A percentile compares a stretch with the other conserved stretches of the same genome.
phyloP scores from a whole-genome alignment of 2,888 invertebrate genomes.

The Caenorhabditis macrosperma region DNA sequence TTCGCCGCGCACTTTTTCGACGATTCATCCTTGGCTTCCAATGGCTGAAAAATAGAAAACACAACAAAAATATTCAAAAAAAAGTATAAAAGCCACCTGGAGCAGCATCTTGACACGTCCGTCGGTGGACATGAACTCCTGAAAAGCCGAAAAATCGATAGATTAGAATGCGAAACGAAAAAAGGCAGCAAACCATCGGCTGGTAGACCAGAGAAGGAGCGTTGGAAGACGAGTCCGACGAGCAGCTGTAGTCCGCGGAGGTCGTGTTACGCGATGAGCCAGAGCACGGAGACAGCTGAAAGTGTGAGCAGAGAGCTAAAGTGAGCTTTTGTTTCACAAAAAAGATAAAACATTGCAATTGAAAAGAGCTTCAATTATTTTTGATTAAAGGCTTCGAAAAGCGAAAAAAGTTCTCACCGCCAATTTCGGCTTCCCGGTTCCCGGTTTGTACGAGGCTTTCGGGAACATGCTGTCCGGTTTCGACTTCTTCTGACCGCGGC shows the following conservation, averaged over 20 bases:
- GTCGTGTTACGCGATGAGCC: background rate
- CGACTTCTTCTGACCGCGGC: constrained; percentile 20
- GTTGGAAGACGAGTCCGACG: background rate
- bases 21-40: background rate
- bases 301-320: too few relatives aligned
- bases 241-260: background rate
- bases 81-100: background rate
- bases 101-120: constrained; percentile 31
- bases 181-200: background rate
- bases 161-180: background rate
- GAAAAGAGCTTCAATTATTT: too few relatives aligned
- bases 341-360: too few relatives aligned
- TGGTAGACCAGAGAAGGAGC: background rate
- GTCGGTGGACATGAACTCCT: constrained; percentile 38
- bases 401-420: constrained; percentile 3
- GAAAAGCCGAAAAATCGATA: background rate
- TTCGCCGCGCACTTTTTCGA: constrained; percentile 12
- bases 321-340: too few relatives aligned
- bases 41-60: constrained; percentile 8
- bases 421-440: background rate
- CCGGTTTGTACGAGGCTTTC: constrained; percentile 20
- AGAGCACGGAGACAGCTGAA: constrained; percentile 13
- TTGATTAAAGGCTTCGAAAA: too few relatives aligned
- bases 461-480: constrained; percentile 38
- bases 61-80: background rate